phyloP scores from a whole-genome alignment of 1,140 invertebrate species.

The Acromyrmex heyeri region DNA sequence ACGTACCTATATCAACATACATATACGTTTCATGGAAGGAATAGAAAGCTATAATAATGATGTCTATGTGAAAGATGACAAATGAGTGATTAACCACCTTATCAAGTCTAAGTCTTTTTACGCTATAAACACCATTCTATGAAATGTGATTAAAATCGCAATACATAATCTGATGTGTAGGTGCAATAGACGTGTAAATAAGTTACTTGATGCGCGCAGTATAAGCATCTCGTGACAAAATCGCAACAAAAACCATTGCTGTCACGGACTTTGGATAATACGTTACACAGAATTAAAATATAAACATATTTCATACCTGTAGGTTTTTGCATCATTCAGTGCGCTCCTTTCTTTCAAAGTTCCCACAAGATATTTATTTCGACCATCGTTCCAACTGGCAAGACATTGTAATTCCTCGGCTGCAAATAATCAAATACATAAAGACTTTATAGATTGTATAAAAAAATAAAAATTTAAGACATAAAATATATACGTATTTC shows the following conservation, averaged over 20 bases:
- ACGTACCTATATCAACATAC: neutral
- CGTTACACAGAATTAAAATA: slow-evolving; percentile 6
- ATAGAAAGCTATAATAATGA: neutral
- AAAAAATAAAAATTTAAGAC: neutral
- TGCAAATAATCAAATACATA: slow-evolving; percentile 80
- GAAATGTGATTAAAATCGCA: slow-evolving; percentile 20
- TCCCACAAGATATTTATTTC: slow-evolving; percentile 88
- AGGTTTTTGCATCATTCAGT: slow-evolving; percentile 87
- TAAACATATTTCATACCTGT: slow-evolving; percentile 83
- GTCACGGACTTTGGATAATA: neutral
- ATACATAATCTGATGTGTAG: slow-evolving; percentile 28
- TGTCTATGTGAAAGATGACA: slow-evolving; percentile 42
- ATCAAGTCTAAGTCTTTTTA: neutral
- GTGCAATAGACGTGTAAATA: slow-evolving; percentile 3
- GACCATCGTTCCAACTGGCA: slow-evolving; percentile 89
- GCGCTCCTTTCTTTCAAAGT: slow-evolving; percentile 86
- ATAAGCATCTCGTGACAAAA: slow-evolving; percentile 17
- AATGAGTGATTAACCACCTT: slow-evolving; percentile 44
- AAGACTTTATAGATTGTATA: neutral
- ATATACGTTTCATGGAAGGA: neutral
- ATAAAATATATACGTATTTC: neutral
- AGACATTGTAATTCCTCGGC: slow-evolving; percentile 90
- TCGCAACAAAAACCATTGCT: neutral
- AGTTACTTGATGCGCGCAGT: slow-evolving; percentile 2
- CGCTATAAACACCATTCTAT: neutral